A percentile compares a stretch with the other conserved stretches of the same genome.
Evolutionary conservation across 2,113 vertebrate species (phyloP).

Genomic region (Anolis sagrei): DNA sequence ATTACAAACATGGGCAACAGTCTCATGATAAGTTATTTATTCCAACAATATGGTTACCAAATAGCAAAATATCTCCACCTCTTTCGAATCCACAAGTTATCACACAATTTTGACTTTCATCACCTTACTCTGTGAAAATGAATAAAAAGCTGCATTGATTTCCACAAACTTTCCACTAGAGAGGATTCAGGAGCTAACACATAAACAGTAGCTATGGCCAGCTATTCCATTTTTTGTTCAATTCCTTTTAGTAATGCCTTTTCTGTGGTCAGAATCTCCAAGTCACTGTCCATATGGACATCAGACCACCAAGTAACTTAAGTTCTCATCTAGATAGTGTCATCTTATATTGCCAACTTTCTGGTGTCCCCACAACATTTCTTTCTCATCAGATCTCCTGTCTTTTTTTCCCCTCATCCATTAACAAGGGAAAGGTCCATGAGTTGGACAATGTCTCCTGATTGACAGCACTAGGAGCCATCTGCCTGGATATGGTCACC

Average conservation of each 20-base stretch:
- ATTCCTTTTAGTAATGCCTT: neutral
- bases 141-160: neutral
- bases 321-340: too few relatives aligned
- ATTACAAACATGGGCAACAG: neutral
- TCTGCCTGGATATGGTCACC: too few relatives aligned
- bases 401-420: too few relatives aligned
- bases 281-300: too few relatives aligned
- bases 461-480: too few relatives aligned
- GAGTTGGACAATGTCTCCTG: too few relatives aligned
- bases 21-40: neutral
- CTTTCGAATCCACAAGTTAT: neutral
- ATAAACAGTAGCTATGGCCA: neutral
- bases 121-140: neutral
- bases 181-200: neutral
- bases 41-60: neutral
- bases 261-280: too few relatives aligned
- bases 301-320: too few relatives aligned
- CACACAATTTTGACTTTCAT: neutral
- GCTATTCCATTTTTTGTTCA: neutral
- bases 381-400: too few relatives aligned
- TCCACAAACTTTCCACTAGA: neutral
- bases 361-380: too few relatives aligned
- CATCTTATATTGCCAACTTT: too few relatives aligned
- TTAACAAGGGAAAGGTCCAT: too few relatives aligned
- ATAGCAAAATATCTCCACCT: neutral